Base-by-base conservation (phyloP, 2,888 invertebrate species). In the Dynastes grantii region DNA sequence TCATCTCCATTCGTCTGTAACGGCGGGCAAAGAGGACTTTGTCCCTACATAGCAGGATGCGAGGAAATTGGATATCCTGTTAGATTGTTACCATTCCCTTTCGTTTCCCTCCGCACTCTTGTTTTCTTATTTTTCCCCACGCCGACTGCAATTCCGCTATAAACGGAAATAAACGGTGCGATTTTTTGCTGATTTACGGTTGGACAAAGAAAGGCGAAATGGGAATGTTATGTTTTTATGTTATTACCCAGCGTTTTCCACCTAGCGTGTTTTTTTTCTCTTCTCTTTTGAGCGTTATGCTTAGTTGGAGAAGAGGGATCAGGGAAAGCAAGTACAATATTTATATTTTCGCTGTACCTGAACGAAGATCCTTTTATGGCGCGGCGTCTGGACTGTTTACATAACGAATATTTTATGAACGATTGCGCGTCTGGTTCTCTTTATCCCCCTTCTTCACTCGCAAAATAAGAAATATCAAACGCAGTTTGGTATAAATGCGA, bases 151-250 rank as follows among this genome's bases (percentile, higher is more conserved):
- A 55, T 55, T 55, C 55, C 55, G 6, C 22, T 16, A 55, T 55
- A 55, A 55, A 8, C 16, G 55, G 55, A 55, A 55, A 22, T 55
- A 55, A 55, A 55, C 55, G 55, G 22, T 55, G 55, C 55, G 16
- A 55, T 55, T 22, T 55, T 55, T 55, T 55, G 16, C n/a, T 55
- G 55, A 22, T 55, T 55, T 22, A 16, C 22, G 55, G 22, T 55
- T 55, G 55, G 13, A 55, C 16, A 4, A 55, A 22, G 22, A 55
- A 55, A 5, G 55, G 55, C 16, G 27, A 16, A 16, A 55, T 55
- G 55, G 55, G 55, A 55, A 55, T 55, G 55, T 55, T 55, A 55
- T 55, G 55, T 55, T 55, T 55, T 55, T 55, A 55, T 22, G 55
- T 55, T 55, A 55, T 55, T 16, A 22, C 55, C 22, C 55, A 1